A percentile compares a stretch with the other conserved stretches of the same genome.
These are phyloP conservation scores for Erpobdella octoculata DNA, from an alignment of 2,888 invertebrate species.

Conservation along the genomic window DNA sequence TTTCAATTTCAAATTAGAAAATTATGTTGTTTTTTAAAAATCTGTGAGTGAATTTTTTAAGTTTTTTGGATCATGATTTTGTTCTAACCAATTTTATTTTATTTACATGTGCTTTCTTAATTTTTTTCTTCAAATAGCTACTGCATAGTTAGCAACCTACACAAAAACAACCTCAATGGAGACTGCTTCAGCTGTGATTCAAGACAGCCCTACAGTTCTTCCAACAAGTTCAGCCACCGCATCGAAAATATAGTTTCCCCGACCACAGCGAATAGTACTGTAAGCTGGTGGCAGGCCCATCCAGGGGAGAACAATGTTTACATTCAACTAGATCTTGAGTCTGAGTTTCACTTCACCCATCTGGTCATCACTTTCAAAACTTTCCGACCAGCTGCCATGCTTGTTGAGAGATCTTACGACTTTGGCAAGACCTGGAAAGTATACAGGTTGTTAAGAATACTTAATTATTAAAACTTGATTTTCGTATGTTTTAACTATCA, in stretches of 20 bases:
- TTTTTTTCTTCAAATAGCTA: constrained; percentile 61
- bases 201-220: constrained; percentile 57
- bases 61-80: too few species aligned
- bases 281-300: constrained; percentile 96
- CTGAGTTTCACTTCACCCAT: constrained; percentile 98
- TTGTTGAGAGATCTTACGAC: constrained; percentile 74
- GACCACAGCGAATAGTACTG: too few species aligned
- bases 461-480: not conserved
- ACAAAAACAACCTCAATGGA: constrained; percentile 43
- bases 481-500: not conserved
- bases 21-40: too few species aligned
- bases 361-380: constrained; percentile 95
- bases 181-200: constrained; percentile 97
- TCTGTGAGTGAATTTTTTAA: too few species aligned
- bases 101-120: not conserved
- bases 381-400: constrained; percentile 93
- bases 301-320: constrained; percentile 89
- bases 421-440: constrained; percentile 86
- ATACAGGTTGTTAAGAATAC: constrained; percentile 56
- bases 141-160: constrained; percentile 70
- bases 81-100: not conserved
- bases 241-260: constrained; percentile 80
- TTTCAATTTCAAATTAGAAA: not conserved
- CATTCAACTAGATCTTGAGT: constrained; percentile 86
- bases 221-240: constrained; percentile 63